Percentiles rank a stretch among this genome's conserved stretches.
Conservation (phyloP, 2,888 invertebrate species). For the Spodoptera picta region DNA sequence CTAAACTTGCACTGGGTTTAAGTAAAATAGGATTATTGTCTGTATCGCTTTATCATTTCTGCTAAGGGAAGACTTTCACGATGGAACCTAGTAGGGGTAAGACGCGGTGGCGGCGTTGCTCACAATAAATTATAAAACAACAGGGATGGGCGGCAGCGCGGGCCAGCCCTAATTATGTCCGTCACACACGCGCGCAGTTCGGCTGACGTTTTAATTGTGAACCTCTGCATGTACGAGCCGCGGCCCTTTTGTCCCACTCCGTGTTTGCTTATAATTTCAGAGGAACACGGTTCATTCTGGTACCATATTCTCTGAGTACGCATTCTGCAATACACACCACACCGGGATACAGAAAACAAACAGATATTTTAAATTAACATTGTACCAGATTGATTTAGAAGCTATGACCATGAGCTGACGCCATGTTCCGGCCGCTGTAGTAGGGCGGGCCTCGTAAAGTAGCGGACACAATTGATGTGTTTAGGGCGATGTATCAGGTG, state of each 20-base stretch:
- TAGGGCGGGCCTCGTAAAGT: slow-evolving; percentile 42
- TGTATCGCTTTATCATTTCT: slow-evolving; percentile 56
- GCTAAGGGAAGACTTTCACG: slow-evolving; percentile 46
- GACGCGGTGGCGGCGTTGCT: slow-evolving; percentile 13
- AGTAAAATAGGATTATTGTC: slow-evolving; percentile 46
- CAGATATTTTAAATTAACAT: slow-evolving; percentile 3
- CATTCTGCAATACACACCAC: slow-evolving; percentile 5
- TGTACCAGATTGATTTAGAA: neutral
- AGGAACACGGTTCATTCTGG: slow-evolving; percentile 19
- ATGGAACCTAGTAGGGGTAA: slow-evolving; percentile 35
- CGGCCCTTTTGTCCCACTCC: slow-evolving; percentile 34
- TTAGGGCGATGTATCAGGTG: slow-evolving; percentile 54
- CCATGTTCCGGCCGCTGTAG: slow-evolving; percentile 6
- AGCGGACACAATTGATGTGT: slow-evolving; percentile 55
- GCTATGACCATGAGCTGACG: slow-evolving; percentile 1
- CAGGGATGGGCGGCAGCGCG: slow-evolving; percentile 27
- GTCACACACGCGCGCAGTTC: slow-evolving; percentile 39
- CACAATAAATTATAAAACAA: slow-evolving; percentile 61
- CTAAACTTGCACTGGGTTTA: slow-evolving; percentile 30
- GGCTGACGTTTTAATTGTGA: slow-evolving; percentile 43
- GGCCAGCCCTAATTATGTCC: slow-evolving; percentile 60
- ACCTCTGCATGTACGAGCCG: slow-evolving; percentile 40
- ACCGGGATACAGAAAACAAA: slow-evolving; percentile 1
- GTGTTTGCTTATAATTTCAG: slow-evolving; percentile 49
- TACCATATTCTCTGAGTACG: slow-evolving; percentile 10